Evolutionary conservation across 2,113 vertebrate species (phyloP).

Genomic region (Proterorhinus semilunaris): DNA sequence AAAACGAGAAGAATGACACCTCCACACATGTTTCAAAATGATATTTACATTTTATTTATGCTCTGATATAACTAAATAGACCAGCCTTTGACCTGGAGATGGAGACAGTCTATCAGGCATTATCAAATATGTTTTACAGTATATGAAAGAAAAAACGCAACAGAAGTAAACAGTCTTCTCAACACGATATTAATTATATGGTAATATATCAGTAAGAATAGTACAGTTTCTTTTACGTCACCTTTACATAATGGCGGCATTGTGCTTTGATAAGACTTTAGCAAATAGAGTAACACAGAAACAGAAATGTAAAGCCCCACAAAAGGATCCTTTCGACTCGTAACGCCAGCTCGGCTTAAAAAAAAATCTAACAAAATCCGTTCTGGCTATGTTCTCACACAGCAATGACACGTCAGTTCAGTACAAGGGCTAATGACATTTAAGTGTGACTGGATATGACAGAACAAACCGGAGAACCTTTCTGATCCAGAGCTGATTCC

Average conservation of each 20-base stretch:
- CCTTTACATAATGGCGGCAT: conserved; percentile 75
- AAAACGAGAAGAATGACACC: conserved; percentile 30
- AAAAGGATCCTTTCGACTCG: conserved; percentile 37
- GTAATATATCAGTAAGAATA: conserved; percentile 76
- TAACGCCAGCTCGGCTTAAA: not conserved
- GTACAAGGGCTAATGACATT: too few species aligned
- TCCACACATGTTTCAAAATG: conserved; percentile 59
- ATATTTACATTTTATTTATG: conserved; percentile 77
- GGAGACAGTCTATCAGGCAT: conserved; percentile 73
- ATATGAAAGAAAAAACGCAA: conserved; percentile 70
- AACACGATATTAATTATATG: conserved; percentile 74
- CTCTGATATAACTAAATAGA: conserved; percentile 76
- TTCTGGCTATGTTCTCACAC: too few species aligned
- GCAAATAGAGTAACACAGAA: conserved; percentile 70
- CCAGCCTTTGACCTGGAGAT: conserved; percentile 68
- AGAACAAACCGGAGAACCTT: too few species aligned
- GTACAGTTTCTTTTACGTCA: conserved; percentile 73
- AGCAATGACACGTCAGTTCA: too few species aligned
- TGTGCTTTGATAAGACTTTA: conserved; percentile 82
- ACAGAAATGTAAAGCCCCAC: conserved; percentile 59
- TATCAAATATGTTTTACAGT: conserved; percentile 55
- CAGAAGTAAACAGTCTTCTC: conserved; percentile 51
- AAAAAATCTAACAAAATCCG: not conserved
- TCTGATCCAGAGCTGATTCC: too few species aligned
- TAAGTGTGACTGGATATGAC: too few species aligned